Evolutionary conservation across 2,888 invertebrate genomes (phyloP).

Genomic region (Andrena minutula): DNA sequence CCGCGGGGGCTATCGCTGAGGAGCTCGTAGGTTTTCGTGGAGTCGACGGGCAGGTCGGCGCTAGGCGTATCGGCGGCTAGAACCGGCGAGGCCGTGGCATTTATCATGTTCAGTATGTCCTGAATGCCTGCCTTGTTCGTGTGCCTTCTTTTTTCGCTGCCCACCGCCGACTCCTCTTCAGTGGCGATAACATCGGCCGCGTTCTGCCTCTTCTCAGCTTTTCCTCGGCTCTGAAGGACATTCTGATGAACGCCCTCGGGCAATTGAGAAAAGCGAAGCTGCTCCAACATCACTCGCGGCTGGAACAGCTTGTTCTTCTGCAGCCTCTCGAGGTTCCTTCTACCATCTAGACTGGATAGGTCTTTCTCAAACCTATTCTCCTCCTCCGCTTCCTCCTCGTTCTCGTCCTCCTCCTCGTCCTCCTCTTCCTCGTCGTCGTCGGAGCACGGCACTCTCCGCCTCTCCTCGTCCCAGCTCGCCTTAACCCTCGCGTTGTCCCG

Average conservation of each 20-base stretch:
- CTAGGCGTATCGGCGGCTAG: constrained; percentile 77
- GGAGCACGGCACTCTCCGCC: constrained; percentile 50
- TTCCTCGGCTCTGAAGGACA: constrained; percentile 47
- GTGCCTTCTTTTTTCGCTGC: constrained; percentile 64
- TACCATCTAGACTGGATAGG: constrained; percentile 31
- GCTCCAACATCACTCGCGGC: constrained; percentile 82
- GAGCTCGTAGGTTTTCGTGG: constrained; percentile 76
- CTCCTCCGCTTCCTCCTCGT: constrained; percentile 55
- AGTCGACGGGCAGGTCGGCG: constrained; percentile 75
- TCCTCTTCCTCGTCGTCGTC: constrained; percentile 44
- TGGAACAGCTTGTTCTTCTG: constrained; percentile 80
- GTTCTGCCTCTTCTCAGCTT: constrained; percentile 35
- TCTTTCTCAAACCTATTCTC: constrained; percentile 48
- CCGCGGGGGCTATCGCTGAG: constrained; percentile 37
- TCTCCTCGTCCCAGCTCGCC: constrained; percentile 68
- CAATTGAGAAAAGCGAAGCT: constrained; percentile 78
- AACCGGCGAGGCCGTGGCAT: constrained; percentile 78
- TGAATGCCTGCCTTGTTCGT: constrained; percentile 78
- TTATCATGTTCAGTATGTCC: constrained; percentile 80
- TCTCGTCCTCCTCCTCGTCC: constrained; percentile 70
- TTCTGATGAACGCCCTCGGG: constrained; percentile 63
- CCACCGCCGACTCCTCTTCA: constrained; percentile 55
- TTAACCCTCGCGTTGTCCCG: constrained; percentile 50
- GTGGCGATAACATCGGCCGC: constrained; percentile 61
- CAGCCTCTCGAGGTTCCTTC: constrained; percentile 74